phyloP scores from a whole-genome alignment of 2,113 vertebrate species.

The Nothoprocta pentlandii region DNA sequence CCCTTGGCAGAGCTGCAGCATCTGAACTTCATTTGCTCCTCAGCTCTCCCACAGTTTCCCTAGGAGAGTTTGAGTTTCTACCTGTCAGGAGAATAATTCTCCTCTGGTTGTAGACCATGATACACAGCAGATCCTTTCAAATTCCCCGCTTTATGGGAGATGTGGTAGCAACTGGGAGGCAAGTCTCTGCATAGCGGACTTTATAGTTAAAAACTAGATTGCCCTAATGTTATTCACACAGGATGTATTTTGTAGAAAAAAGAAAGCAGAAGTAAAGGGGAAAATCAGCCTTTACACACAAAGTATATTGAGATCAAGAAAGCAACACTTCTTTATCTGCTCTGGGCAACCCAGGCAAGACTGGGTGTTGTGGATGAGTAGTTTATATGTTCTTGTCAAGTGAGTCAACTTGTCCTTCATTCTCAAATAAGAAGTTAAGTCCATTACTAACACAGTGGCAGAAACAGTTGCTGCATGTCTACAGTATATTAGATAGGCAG shows the following conservation, averaged over 20 bases:
- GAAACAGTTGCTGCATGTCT: not conserved
- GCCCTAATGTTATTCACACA: not conserved
- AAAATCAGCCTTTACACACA: not conserved
- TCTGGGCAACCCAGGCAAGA: not conserved
- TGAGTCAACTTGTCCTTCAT: not conserved
- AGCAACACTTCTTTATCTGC: not conserved
- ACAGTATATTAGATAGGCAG: not conserved
- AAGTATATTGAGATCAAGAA: not conserved
- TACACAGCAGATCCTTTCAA: not conserved
- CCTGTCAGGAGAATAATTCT: slow-evolving; percentile 2
- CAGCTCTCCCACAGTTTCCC: not conserved
- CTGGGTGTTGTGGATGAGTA: not conserved
- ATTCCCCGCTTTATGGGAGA: not conserved
- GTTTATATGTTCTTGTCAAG: not conserved
- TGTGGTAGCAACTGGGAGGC: not conserved
- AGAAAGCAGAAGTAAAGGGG: not conserved
- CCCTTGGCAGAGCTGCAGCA: not conserved
- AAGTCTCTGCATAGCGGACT: not conserved
- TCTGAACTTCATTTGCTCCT: not conserved
- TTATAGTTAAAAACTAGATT: not conserved
- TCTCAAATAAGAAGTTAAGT: slow-evolving; percentile 12
- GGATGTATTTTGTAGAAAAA: not conserved
- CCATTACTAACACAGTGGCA: not conserved
- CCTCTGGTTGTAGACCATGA: not conserved
- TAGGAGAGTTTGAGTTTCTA: slow-evolving; percentile 9